phyloP scores from a whole-genome alignment of 2,113 vertebrate genomes.

The Cephalopterus ornatus region DNA sequence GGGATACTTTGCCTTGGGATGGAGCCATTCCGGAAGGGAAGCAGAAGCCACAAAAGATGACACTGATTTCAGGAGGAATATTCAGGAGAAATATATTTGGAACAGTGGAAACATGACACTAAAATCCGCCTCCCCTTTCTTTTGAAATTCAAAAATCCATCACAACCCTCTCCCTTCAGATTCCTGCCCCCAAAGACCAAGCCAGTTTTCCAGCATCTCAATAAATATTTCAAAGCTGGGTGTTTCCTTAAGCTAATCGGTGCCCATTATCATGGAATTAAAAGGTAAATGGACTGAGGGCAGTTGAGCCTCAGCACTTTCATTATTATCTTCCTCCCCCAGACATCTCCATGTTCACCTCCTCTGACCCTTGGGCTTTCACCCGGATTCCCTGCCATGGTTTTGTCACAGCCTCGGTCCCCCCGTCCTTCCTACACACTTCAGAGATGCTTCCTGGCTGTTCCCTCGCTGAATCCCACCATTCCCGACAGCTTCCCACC shows the following conservation, averaged over 20 bases:
- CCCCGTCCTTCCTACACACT: too few species aligned
- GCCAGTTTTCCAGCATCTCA: background rate
- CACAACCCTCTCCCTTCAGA: background rate
- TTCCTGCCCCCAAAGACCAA: background rate
- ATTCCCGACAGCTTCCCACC: background rate
- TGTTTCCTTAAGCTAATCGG: slow-evolving; percentile 13
- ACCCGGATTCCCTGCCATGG: background rate
- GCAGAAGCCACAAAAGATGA: background rate
- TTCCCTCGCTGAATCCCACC: background rate
- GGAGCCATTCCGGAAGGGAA: background rate
- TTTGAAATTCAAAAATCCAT: background rate
- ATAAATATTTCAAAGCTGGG: slow-evolving; percentile 13
- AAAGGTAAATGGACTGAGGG: background rate
- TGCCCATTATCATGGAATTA: slow-evolving; percentile 17
- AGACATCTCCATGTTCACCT: background rate
- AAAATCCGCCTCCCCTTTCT: background rate
- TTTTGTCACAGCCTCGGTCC: background rate
- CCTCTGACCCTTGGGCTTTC: background rate
- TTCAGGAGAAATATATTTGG: background rate
- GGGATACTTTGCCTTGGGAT: background rate
- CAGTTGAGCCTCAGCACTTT: background rate
- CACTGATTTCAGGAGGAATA: background rate
- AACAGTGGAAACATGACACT: background rate
- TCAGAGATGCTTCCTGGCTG: background rate
- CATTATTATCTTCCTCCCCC: background rate